phyloP scores from a whole-genome alignment of 1,140 invertebrate genomes.

The Rhizoglyphus robini region DNA sequence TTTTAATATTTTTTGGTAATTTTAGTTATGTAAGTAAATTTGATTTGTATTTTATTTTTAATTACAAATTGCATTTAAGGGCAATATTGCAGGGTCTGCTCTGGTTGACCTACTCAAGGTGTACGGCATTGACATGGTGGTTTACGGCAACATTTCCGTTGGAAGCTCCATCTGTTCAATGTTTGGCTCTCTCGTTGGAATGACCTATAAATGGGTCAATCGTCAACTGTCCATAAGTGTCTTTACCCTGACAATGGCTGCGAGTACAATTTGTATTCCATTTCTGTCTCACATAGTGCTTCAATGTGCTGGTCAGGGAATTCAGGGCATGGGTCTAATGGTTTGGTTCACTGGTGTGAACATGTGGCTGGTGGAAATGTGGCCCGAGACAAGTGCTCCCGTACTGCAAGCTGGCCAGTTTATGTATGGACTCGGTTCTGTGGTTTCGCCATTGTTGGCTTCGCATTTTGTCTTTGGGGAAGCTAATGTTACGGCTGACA shows the following conservation, averaged over 20 bases:
- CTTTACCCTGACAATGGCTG: background rate
- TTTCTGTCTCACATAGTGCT: background rate
- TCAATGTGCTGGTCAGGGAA: no score
- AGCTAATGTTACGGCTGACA: background rate
- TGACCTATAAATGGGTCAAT: constrained; percentile 13
- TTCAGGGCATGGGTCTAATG: no score
- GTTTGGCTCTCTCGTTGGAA: constrained; percentile 11
- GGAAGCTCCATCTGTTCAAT: background rate
- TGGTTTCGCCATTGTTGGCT: background rate
- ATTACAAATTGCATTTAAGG: background rate
- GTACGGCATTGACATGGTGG: no score
- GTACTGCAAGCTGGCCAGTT: background rate
- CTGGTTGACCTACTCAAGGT: constrained; percentile 9
- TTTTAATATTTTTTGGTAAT: constrained; percentile 3
- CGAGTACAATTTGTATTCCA: no score
- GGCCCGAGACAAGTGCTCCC: background rate
- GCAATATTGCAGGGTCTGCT: background rate
- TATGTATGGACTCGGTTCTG: background rate
- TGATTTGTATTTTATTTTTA: no score
- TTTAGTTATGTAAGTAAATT: constrained; percentile 10
- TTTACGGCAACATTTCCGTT: background rate
- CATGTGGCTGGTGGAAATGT: constrained; percentile 1
- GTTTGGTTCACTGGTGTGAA: no score
- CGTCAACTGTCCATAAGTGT: constrained; percentile 4
- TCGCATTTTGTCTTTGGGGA: background rate